A percentile compares a stretch with the other conserved stretches of the same genome.
phyloP scores from a whole-genome alignment of 2,797 vertebrate genomes.

The Lophotriccus pileatus region DNA sequence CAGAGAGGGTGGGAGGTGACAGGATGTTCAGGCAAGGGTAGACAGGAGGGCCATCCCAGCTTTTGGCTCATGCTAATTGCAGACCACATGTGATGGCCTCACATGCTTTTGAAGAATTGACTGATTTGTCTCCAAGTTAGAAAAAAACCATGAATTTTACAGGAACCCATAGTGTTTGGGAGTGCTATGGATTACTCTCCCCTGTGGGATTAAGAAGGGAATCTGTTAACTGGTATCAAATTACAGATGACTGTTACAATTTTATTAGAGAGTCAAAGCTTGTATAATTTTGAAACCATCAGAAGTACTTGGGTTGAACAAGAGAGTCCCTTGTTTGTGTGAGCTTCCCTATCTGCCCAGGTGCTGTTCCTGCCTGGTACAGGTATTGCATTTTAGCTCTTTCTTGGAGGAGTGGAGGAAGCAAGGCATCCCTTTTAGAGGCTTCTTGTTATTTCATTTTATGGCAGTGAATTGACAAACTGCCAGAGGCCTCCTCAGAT shows the following conservation, averaged over 20 bases:
- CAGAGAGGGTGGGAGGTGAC: background rate
- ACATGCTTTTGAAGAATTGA: background rate
- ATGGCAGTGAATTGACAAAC: background rate
- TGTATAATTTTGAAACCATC: background rate
- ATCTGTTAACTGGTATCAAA: background rate
- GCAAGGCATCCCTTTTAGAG: background rate
- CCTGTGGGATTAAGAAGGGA: background rate
- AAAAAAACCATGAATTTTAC: rapidly evolving
- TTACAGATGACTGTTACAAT: background rate
- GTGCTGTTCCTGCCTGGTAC: background rate
- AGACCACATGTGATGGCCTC: background rate
- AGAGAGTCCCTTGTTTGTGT: background rate
- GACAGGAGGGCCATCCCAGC: background rate
- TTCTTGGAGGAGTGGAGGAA: background rate
- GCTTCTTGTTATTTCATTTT: background rate
- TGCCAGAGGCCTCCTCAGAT: background rate
- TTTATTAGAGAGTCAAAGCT: background rate
- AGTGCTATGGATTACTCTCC: background rate
- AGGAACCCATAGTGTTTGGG: background rate
- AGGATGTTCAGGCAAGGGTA: background rate
- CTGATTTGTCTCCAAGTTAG: background rate
- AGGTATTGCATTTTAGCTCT: background rate
- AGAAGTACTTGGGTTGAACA: background rate
- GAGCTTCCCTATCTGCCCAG: background rate
- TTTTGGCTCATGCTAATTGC: background rate